Percentiles rank a stretch among this genome's conserved stretches.
Conservation (phyloP, 1,140 invertebrate species). For the Drosophila oshimai region DNA sequence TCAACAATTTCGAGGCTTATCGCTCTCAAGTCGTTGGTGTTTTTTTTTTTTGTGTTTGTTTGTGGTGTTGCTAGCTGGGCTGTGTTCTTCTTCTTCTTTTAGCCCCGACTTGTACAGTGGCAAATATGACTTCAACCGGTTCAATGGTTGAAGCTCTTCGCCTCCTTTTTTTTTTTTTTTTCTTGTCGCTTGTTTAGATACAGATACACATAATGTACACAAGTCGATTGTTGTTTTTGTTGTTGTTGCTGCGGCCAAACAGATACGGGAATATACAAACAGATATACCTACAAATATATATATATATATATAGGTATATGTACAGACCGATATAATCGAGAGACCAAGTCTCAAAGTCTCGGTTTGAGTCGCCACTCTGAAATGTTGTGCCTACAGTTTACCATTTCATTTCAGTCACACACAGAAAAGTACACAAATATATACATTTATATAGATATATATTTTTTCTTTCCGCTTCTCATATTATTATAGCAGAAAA, state of each 20-base stretch:
- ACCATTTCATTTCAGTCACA: slow-evolving; percentile 27
- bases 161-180: slow-evolving; percentile 15
- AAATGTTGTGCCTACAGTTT: slow-evolving; percentile 37
- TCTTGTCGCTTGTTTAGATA: slow-evolving; percentile 55
- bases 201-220: slow-evolving; percentile 71
- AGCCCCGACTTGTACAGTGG: slow-evolving; percentile 43
- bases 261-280: slow-evolving; percentile 36
- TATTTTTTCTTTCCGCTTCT: background rate
- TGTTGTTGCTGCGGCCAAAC: slow-evolving; percentile 48
- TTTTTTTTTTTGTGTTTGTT: background rate
- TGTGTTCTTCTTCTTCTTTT: slow-evolving; percentile 8
- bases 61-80: slow-evolving; percentile 22
- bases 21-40: slow-evolving; percentile 21
- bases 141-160: slow-evolving; percentile 49
- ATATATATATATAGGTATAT: background rate
- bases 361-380: slow-evolving; percentile 29
- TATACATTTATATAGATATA: background rate
- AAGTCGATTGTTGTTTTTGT: slow-evolving; percentile 51
- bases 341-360: slow-evolving; percentile 27
- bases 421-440: slow-evolving; percentile 1
- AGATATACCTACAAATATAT: background rate
- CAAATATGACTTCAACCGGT: slow-evolving; percentile 73
- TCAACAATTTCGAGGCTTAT: slow-evolving; percentile 34
- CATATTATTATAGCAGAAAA: slow-evolving; percentile 12
- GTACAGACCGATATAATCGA: slow-evolving; percentile 2